Conservation (phyloP, 2,113 vertebrate species). For the Phylloscopus trochilus region DNA sequence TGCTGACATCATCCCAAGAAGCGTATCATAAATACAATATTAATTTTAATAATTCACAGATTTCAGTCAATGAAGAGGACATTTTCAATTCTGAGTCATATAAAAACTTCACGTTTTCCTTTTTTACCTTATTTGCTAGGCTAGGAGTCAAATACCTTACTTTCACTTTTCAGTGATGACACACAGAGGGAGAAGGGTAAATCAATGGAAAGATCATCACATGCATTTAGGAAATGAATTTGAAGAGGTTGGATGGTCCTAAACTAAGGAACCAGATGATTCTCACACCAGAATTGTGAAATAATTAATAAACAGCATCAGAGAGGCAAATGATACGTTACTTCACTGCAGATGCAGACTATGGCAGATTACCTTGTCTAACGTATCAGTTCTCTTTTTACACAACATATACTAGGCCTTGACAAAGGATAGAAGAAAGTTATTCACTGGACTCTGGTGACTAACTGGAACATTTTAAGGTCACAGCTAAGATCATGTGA, state of each 20-base stretch:
- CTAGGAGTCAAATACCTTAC: not conserved
- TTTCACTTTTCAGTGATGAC: not conserved
- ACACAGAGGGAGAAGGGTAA: not conserved
- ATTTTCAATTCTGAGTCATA: not conserved
- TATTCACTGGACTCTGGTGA: not conserved
- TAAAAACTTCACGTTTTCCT: not conserved
- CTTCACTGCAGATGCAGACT: not conserved
- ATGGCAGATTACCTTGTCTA: not conserved
- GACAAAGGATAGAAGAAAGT: not conserved
- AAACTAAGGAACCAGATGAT: not conserved
- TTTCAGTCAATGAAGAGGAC: not conserved
- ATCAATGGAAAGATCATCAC: not conserved
- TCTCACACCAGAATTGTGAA: not conserved
- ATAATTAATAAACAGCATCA: not conserved
- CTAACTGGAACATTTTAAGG: not conserved
- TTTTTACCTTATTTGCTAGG: not conserved
- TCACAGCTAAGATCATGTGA: not conserved
- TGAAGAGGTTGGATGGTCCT: not conserved
- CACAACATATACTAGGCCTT: not conserved
- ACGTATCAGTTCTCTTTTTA: not conserved
- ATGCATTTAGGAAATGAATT: not conserved
- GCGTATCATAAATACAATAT: rapidly evolving
- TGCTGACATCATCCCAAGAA: not conserved
- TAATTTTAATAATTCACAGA: not conserved
- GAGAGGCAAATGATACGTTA: not conserved